A percentile compares a stretch with the other conserved stretches of the same genome.
phyloP scores from a whole-genome alignment of 2,888 invertebrate genomes.

The Gerosis bhagava region DNA sequence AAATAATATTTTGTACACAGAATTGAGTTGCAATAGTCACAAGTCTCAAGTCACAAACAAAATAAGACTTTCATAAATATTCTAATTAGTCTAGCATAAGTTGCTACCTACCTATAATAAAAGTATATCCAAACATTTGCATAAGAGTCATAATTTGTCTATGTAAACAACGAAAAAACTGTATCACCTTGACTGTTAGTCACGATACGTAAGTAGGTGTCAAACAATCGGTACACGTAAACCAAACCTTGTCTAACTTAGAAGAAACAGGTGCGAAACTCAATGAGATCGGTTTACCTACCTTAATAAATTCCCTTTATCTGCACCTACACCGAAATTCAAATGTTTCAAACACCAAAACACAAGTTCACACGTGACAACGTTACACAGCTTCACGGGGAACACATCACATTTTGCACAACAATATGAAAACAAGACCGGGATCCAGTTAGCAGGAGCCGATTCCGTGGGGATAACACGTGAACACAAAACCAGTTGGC shows the following conservation, averaged over 20 bases:
- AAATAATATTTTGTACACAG: too few species aligned
- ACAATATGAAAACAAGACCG: constrained; percentile 51
- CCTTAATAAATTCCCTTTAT: constrained; percentile 26
- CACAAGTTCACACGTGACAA: constrained; percentile 72
- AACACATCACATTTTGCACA: constrained; percentile 80
- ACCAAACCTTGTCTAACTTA: constrained; percentile 26
- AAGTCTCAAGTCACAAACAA: too few species aligned
- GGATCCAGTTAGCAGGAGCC: constrained; percentile 53
- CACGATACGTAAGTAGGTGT: constrained; percentile 22
- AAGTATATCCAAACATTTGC: constrained; percentile 18
- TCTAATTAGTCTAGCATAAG: too few species aligned
- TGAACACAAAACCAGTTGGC: constrained; percentile 53
- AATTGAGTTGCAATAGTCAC: too few species aligned
- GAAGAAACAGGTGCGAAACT: constrained; percentile 21
- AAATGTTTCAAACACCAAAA: constrained; percentile 62
- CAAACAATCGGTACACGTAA: constrained; percentile 14
- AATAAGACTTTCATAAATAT: too few species aligned
- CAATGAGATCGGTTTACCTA: constrained; percentile 20
- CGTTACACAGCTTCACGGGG: constrained; percentile 71
- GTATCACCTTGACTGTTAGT: constrained; percentile 16
- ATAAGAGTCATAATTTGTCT: constrained; percentile 11
- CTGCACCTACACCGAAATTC: constrained; percentile 36
- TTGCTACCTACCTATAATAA: too few species aligned
- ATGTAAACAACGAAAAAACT: constrained; percentile 17
- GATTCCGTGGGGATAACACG: constrained; percentile 47